Evolutionary conservation across 2,797 vertebrate species (phyloP).

Genomic region (Acrossocheilus fasciatus): DNA sequence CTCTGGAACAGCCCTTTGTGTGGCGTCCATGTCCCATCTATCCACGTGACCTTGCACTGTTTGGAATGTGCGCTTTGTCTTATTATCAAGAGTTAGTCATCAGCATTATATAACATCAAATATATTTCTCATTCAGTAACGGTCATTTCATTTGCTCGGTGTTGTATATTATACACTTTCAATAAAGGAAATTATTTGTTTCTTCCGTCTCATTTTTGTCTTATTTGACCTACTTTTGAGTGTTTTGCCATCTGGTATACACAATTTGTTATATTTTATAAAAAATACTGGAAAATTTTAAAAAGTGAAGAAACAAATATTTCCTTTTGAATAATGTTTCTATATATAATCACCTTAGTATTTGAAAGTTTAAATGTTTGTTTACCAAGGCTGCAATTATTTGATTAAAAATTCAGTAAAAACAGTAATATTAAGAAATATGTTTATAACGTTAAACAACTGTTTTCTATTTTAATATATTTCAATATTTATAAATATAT

Average conservation of each 20-base stretch:
- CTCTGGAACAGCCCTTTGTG: not conserved
- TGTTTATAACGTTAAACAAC: not conserved
- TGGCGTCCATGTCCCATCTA: not conserved
- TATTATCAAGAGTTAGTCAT: not conserved
- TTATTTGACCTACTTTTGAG: conserved; percentile 68
- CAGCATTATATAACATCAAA: no score
- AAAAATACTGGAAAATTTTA: conserved; percentile 2
- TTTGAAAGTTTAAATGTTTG: not conserved
- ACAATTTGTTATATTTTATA: conserved; percentile 41
- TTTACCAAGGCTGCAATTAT: not conserved
- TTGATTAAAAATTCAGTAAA: not conserved
- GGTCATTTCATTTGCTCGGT: conserved; percentile 33
- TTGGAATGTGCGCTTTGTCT: not conserved
- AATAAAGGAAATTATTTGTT: conserved; percentile 99
- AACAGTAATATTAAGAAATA: not conserved
- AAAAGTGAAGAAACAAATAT: conserved; percentile 80
- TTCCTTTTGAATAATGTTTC: conserved; percentile 68
- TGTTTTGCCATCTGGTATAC: conserved; percentile 13
- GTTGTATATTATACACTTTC: conserved; percentile 70
- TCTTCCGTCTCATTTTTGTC: conserved; percentile 81
- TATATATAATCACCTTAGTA: not conserved
- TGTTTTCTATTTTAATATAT: not conserved
- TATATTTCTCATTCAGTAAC: conserved; percentile 19
- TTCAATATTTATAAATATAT: not conserved
- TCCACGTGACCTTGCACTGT: not conserved